These are phyloP conservation scores for Synergus japonicus DNA, from an alignment of 2,888 invertebrate species.

Conservation along the genomic window DNA sequence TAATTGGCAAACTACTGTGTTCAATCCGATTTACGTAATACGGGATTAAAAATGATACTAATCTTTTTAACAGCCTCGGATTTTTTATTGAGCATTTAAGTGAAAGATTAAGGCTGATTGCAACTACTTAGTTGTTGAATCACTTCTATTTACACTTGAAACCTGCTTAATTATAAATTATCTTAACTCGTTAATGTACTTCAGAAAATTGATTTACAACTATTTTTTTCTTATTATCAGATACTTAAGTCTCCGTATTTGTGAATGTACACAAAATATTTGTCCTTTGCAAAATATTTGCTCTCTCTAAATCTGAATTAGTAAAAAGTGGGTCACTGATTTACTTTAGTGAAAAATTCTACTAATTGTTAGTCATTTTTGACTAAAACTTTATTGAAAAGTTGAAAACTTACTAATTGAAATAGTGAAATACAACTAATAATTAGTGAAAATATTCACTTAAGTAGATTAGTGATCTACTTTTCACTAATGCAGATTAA, in stretches of 20 bases:
- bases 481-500: too few species aligned
- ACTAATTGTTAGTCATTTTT: too few species aligned
- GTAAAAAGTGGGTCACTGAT: too few species aligned
- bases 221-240: too few species aligned
- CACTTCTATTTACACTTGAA: neutral
- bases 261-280: neutral
- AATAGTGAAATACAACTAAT: too few species aligned
- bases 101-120: neutral
- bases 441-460: too few species aligned
- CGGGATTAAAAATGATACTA: neutral
- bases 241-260: neutral
- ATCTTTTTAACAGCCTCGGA: neutral
- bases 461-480: too few species aligned
- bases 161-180: neutral
- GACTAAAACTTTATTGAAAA: too few species aligned
- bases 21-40: slow-evolving; percentile 1
- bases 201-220: neutral
- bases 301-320: too few species aligned
- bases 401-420: too few species aligned
- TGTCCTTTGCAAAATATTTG: too few species aligned
- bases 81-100: neutral
- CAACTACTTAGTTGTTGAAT: neutral
- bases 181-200: neutral
- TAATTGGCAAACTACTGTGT: slow-evolving; percentile 9
- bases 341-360: too few species aligned